phyloP scores from a whole-genome alignment of 2,888 invertebrate species.

The Malthinus seriepunctatus region DNA sequence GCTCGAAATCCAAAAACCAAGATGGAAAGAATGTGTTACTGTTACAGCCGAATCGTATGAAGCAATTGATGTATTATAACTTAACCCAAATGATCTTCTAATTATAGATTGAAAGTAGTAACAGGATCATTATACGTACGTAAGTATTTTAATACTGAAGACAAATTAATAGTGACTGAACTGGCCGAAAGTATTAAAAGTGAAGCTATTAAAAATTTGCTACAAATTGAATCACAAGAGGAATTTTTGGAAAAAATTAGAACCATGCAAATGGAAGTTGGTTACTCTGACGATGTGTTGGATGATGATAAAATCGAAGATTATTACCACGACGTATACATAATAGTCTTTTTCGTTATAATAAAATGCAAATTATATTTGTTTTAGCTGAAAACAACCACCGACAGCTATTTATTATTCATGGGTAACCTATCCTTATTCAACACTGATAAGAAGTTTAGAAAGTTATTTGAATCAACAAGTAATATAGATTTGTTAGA shows the following conservation, averaged over 20 bases:
- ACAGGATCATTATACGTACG: conserved; percentile 80
- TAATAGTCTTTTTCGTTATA: too few species aligned
- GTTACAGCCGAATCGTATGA: conserved; percentile 12
- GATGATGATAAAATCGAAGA: conserved; percentile 74
- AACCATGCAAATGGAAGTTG: conserved; percentile 80
- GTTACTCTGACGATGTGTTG: conserved; percentile 83
- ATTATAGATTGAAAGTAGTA: conserved; percentile 63
- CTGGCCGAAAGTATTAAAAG: conserved; percentile 84
- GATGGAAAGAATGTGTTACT: conserved; percentile 27
- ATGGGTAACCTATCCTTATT: conserved; percentile 57
- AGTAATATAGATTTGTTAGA: not conserved
- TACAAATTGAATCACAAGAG: conserved; percentile 73
- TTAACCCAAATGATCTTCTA: conserved; percentile 2
- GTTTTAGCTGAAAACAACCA: conserved; percentile 52
- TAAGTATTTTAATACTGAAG: conserved; percentile 79
- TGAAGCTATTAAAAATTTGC: conserved; percentile 80
- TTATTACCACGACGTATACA: conserved; percentile 71
- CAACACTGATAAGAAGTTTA: conserved; percentile 47
- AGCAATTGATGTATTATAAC: not conserved
- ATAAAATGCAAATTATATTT: too few species aligned
- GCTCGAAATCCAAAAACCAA: conserved; percentile 53
- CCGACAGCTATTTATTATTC: conserved; percentile 54
- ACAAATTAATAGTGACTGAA: conserved; percentile 80
- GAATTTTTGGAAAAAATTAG: conserved; percentile 58
- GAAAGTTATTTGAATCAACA: conserved; percentile 46